phyloP scores from a whole-genome alignment of 2,113 vertebrate genomes.

The Gambusia affinis region DNA sequence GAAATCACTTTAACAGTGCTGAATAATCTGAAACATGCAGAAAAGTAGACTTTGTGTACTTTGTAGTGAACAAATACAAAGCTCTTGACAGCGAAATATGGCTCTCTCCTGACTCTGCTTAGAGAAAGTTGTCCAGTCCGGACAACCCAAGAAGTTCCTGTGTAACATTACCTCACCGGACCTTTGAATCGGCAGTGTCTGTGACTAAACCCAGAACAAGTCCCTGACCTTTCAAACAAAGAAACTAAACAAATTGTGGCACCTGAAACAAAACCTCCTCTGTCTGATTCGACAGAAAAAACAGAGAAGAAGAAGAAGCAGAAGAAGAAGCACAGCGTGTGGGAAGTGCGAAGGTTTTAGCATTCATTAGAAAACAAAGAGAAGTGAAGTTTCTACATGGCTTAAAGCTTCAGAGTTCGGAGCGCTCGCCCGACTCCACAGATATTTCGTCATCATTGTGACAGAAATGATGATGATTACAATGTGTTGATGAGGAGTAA shows the following conservation, averaged over 20 bases:
- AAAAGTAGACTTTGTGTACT: neutral
- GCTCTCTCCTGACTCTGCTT: neutral
- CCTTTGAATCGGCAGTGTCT: slow-evolving; percentile 26
- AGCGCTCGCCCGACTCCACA: slow-evolving; percentile 39
- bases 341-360: slow-evolving; percentile 61
- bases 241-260: slow-evolving; percentile 6
- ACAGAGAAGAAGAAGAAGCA: slow-evolving; percentile 22
- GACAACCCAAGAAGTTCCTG: slow-evolving; percentile 1
- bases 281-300: slow-evolving; percentile 29
- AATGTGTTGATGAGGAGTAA: slow-evolving; percentile 54
- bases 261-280: slow-evolving; percentile 16
- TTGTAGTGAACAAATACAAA: neutral
- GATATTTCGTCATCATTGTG: slow-evolving; percentile 24
- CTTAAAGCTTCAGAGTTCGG: slow-evolving; percentile 76
- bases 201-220: slow-evolving; percentile 9
- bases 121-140: neutral
- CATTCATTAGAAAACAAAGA: slow-evolving; percentile 64
- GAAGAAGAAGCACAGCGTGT: slow-evolving; percentile 59
- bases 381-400: slow-evolving; percentile 68
- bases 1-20: neutral
- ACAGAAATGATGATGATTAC: slow-evolving; percentile 70
- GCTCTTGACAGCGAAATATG: neutral
- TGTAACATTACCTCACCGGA: neutral
- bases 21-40: slow-evolving; percentile 1
- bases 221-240: neutral